Conservation (phyloP, 2,888 invertebrate genomes). For the Acronicta psi region DNA sequence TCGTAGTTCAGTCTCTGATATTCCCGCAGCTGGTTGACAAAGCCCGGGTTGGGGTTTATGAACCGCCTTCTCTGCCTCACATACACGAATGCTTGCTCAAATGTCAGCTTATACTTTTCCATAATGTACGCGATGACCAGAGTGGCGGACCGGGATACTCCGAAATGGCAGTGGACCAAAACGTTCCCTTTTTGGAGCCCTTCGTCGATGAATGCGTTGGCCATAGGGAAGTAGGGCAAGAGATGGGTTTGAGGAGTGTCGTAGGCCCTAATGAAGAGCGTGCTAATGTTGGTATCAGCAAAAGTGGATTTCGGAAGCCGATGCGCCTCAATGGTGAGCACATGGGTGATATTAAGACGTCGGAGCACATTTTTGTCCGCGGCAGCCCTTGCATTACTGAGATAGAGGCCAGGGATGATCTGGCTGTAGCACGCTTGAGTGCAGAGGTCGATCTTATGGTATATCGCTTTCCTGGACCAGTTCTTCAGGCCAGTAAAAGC, state of each 20-base stretch:
- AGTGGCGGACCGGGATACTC: constrained; percentile 97
- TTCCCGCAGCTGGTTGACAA: constrained; percentile 96
- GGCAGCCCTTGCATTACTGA: constrained; percentile 84
- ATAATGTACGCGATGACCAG: constrained; percentile 98
- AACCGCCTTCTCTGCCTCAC: constrained; percentile 96
- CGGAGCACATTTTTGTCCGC: constrained; percentile 73
- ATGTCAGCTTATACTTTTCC: constrained; percentile 94
- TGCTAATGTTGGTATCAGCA: constrained; percentile 74
- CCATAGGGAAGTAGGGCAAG: constrained; percentile 84
- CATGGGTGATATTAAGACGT: constrained; percentile 82
- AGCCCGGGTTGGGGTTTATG: constrained; percentile 98
- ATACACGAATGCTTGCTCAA: constrained; percentile 95
- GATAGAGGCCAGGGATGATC: constrained; percentile 79
- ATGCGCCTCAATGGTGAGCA: constrained; percentile 83
- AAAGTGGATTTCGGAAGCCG: constrained; percentile 79
- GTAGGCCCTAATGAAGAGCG: constrained; percentile 84
- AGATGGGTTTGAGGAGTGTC: constrained; percentile 82
- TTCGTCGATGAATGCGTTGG: constrained; percentile 87
- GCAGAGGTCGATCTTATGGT: constrained; percentile 81
- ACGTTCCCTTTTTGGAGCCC: constrained; percentile 91
- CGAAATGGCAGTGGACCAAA: constrained; percentile 98
- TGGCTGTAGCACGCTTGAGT: constrained; percentile 81
- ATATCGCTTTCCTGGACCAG: constrained; percentile 78
- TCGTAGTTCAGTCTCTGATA: constrained; percentile 78
- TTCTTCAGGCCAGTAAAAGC: constrained; percentile 75